Percentiles rank a stretch among this genome's conserved stretches.
Conservation (phyloP, 2,113 vertebrate species). For the Mastomys coucha region DNA sequence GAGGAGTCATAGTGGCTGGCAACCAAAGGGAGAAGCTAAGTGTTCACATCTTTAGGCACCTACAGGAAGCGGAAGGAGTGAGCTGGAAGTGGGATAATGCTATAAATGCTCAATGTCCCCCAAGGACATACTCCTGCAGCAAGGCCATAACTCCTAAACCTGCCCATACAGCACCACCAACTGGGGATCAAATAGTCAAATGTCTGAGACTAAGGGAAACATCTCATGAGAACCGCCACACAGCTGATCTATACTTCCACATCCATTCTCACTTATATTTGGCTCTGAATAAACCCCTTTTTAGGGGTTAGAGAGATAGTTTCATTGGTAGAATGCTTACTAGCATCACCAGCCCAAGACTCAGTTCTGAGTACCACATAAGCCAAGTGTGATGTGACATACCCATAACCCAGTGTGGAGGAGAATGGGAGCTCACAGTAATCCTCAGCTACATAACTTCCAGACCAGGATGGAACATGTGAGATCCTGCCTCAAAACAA, state of each 20-base stretch:
- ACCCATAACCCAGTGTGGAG: not conserved
- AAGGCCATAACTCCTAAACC: not conserved
- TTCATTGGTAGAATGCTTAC: not conserved
- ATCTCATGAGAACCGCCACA: not conserved
- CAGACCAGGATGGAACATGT: not conserved
- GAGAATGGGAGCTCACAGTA: not conserved
- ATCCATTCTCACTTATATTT: not conserved
- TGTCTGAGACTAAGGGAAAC: not conserved
- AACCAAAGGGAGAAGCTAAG: not conserved
- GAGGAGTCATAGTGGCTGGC: not conserved
- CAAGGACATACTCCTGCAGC: not conserved
- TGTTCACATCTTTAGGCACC: not conserved
- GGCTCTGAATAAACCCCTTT: not conserved
- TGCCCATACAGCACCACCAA: not conserved
- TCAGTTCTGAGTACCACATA: not conserved
- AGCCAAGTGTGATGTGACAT: not conserved
- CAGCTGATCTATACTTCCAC: not conserved
- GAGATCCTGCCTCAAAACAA: not conserved
- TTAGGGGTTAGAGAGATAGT: not conserved
- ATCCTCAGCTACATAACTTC: not conserved
- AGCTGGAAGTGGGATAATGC: not conserved
- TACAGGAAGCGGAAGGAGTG: not conserved
- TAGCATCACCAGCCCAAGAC: not conserved
- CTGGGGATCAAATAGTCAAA: not conserved
- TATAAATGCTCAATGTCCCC: not conserved